Evolutionary conservation across 2,888 invertebrate genomes (phyloP), one percentile per base, ranked within the genome.

Genomic region (Diarsia mendica): DNA sequence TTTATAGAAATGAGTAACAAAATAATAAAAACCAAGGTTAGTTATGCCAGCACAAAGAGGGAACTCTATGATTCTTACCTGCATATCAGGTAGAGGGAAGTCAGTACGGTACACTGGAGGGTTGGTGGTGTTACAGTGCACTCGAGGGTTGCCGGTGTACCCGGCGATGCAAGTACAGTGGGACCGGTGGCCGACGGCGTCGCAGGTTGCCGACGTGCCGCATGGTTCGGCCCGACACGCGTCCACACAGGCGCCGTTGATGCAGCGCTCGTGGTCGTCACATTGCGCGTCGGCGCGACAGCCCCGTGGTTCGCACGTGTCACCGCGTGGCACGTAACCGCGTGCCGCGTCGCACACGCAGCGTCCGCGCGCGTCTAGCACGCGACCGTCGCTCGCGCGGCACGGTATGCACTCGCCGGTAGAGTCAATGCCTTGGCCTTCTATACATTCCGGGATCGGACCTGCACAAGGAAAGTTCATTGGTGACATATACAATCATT

Each of bases 71-170:
- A 71, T 46, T 72, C 74, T 76, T 89, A 96, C 96, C 79, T 97
- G 97, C 97, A 99, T 98, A 77, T 98, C 98, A 10, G 98, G 98
- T 87, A 97, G 97, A 23, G 98, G 98, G 97, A 99, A 98, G 90
- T 98, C 98, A 0, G 98, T 98, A 61, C 98, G 97, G 87, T 97
- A 97, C 88, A 94, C 85, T 33, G 87, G 77, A 3, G 82, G 85
- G 58, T 88, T 92, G 39, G 96, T 96, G 44, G 95, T 94, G 85
- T 97, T 98, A 96, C 98, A 98, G 86, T 97, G 96, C 33, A 97
- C 95, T 83, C 98, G 97, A 0, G 98, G 97, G 91, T 98, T 98
- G 87, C 98, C 98, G 10, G 97, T 97, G 91, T 98, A 98, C 53
- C 98, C 98, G 33, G 97, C 97, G 67, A 98, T 97, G 91, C 98